Base-by-base conservation (phyloP, 23 tunicate genomes). In the Phallusia fumigata region DNA sequence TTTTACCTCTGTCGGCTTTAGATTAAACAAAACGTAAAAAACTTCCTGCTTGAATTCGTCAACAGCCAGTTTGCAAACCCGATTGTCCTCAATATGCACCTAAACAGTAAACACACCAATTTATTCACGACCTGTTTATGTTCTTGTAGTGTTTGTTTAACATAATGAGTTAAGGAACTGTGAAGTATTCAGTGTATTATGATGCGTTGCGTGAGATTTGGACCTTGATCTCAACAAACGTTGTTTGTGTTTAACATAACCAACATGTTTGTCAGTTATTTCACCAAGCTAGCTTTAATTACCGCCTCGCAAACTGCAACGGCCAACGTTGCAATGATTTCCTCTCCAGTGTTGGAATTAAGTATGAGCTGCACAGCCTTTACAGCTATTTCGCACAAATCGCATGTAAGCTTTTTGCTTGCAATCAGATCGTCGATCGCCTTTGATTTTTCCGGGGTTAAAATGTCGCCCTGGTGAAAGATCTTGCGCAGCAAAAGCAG, bases 11-110 rank as follows among this genome's bases (percentile, higher is more conserved):
- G 79, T 53, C 31, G 97, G 91, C 36, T 80, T 87, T 44, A 92
- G 75, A 76, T 87, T 76, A 79, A 75, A 84, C 13, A 92, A 74
- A 35, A 92, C 80, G 78, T 87, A 92, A 36, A 92, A 83, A 28
- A 92, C 40, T 52, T 77, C 83, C 21, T 52, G 52, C 2, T 76
- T 52, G 64, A 92, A 92, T 79, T 87, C 91, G 6, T 87, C 74
- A 21, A 92, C 97, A 0, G 91, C 97, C 83, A 92, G 30, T 24
- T 76, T 64, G 58, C 97, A 92, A 15, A 92, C 97, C 19, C 97
- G 77, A 0, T 75, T 50, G 31, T 84, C 88, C 65, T 92, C 91
- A 19, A 92, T 87, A 18, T 87, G 78, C 0, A 82, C 76, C 95
- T 90, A 80, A 34, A 81, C n/a, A n/a, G n/a, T n/a, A n/a, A n/a